Evolutionary conservation across 2,888 invertebrate genomes (phyloP), one percentile per base, ranked within the genome.

Genomic region (Mimachlamys varia): DNA sequence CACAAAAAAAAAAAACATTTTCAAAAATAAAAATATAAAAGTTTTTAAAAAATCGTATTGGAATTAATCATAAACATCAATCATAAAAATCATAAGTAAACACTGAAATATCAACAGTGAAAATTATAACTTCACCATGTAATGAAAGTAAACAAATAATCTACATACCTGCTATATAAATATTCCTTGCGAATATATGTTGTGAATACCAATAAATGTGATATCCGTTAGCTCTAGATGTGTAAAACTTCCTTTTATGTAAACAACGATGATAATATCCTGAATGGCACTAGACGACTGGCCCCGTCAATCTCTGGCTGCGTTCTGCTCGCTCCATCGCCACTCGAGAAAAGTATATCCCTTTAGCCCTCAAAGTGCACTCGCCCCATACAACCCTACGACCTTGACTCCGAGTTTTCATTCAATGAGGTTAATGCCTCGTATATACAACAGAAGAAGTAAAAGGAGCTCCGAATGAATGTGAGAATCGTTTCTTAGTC

Each of bases 351-450:
- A 37, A 53, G 55, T 89, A 89, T 89, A 55, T 53, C 53, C 37
- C 22, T 53, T 90, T 58, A 88, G 50, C 50, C 88, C 53, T 50
- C 88, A 90, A 90, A 91, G 91, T 91, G 91, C 91, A 91, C 90
- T 91, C 88, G 91, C 90, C 91, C 91, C 89, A 91, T 89, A 90
- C 90, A 89, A 55, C 90, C 88, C 62, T 87, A 37, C 90, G 90
- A 91, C 90, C 91, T 90, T 91, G 90, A 89, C 89, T 89, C 88
- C 90, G 53, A 91, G 89, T 91, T 91, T 53, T 91, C 91, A 90
- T 91, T 91, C 90, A 91, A 91, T 89, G 90, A 89, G 88, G 62
- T 33, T 38, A 76, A 76, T 33, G 76, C 76, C 27, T 76, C 76
- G 27, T 76, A 76, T 76, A 27, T 76, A 76, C 76, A 76, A 76